Conservation (phyloP, 2,113 vertebrate species). For the Equus przewalskii region DNA sequence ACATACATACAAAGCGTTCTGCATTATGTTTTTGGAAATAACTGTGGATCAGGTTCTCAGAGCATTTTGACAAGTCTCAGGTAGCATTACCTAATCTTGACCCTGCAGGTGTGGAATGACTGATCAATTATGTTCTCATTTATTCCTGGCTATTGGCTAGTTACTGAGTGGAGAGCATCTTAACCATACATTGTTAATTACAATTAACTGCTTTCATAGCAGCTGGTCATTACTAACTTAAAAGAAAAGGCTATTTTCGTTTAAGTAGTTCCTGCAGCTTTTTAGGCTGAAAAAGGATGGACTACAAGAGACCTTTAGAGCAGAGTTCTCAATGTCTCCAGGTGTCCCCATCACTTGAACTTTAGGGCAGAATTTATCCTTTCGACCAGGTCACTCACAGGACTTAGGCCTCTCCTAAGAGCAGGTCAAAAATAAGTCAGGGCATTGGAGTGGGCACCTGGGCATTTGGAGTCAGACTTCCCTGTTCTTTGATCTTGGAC, state of each 20-base stretch:
- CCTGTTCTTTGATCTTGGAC: not conserved
- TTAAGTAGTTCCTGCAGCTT: slow-evolving; percentile 63
- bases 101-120: not conserved
- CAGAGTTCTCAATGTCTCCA: not conserved
- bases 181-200: slow-evolving; percentile 80
- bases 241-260: slow-evolving; percentile 72
- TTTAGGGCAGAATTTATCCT: not conserved
- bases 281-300: slow-evolving; percentile 34
- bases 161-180: slow-evolving; percentile 67
- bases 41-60: not conserved
- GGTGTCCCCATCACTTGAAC: not conserved
- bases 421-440: not conserved
- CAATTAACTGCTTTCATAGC: slow-evolving; percentile 76
- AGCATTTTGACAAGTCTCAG: not conserved
- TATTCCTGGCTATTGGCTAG: slow-evolving; percentile 79
- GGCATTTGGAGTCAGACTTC: not conserved
- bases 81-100: not conserved
- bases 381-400: not conserved
- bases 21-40: not conserved
- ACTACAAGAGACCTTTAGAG: not conserved
- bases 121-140: slow-evolving; percentile 67
- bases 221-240: slow-evolving; percentile 77
- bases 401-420: not conserved
- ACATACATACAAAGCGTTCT: not conserved
- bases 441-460: no score